Conservation (phyloP, 2,797 vertebrate species). For the Clarias platycephalus region DNA sequence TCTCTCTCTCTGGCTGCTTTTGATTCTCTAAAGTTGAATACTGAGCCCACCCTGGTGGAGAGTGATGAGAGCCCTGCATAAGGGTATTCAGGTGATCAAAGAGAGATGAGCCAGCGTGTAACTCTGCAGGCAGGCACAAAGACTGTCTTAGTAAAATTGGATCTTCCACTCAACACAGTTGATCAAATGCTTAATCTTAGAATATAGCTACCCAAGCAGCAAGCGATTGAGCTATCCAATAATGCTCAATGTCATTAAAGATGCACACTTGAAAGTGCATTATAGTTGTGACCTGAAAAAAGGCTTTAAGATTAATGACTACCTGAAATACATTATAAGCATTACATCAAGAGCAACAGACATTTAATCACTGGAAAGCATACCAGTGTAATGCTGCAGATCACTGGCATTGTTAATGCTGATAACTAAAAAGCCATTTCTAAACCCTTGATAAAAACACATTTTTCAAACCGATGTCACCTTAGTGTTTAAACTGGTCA, state of each 20-base stretch:
- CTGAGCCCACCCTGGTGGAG: not conserved
- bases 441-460: not conserved
- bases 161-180: not conserved
- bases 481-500: not conserved
- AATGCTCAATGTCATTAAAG: not conserved
- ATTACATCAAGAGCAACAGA: not conserved
- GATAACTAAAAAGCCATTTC: not conserved
- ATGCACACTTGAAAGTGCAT: not conserved
- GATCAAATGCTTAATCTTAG: not conserved
- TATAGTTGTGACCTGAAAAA: not conserved
- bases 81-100: not conserved
- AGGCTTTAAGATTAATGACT: not conserved
- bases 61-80: not conserved
- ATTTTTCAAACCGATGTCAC: too few species aligned
- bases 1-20: not conserved
- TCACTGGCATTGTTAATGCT: not conserved
- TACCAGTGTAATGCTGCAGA: not conserved
- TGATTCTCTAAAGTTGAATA: slow-evolving; percentile 14
- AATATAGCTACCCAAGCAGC: not conserved
- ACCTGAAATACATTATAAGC: not conserved
- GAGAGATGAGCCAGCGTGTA: not conserved
- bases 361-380: not conserved
- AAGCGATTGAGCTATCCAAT: not conserved
- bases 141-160: not conserved
- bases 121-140: not conserved